Base-by-base conservation (phyloP, 30 jellyfish, hydroid and myxozoan species). In the Catostylus mosaicus region DNA sequence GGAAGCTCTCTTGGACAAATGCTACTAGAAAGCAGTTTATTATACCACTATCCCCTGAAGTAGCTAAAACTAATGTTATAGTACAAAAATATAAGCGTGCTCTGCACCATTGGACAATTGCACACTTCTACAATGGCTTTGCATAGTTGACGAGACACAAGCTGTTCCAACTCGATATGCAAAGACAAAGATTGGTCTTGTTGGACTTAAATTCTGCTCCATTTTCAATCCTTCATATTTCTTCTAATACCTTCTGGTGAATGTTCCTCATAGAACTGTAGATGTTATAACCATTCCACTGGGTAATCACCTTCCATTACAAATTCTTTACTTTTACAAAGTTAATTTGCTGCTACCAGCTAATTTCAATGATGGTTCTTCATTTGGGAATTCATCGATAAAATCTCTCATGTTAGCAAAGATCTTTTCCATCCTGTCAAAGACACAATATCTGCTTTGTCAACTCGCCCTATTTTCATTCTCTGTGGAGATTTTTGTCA, bases 401-500 rank as follows among this genome's bases (percentile, higher is more conserved):
- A 40, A 14, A 14, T 40, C 54, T 40, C 14, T 7, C 14, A 7
- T 5, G 54, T 40, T 14, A 40, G 54, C 54, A 40, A 40, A 40
- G 54, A 40, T 14, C 54, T 40, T 40, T 40, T 40, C 54, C 11
- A 40, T 14, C 54, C 7, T 40, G 34, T 68, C 6, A 6, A 6
- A 16, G 14, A 5, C 4, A 68, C 80, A 3, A 22, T 68, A 24
- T 23, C 36, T 9, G 33, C 18, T 37, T n/a, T 68, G 9, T 24
- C 59, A 7, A 0, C 18, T 2, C 34, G 80, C 31, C 80, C 80
- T 18, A 37, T 68, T 27, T 1, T 68, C 20, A 34, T 68, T 2
- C 30, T 68, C 2, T 68, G 63, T 68, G 80, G 80, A 30, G 80
- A 68, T 62, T 68, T 68, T 14, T 23, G 20, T 14, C 78, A 68